Base-by-base conservation (phyloP, 2,797 vertebrate genomes). In the Eupleurogrammus muticus region DNA sequence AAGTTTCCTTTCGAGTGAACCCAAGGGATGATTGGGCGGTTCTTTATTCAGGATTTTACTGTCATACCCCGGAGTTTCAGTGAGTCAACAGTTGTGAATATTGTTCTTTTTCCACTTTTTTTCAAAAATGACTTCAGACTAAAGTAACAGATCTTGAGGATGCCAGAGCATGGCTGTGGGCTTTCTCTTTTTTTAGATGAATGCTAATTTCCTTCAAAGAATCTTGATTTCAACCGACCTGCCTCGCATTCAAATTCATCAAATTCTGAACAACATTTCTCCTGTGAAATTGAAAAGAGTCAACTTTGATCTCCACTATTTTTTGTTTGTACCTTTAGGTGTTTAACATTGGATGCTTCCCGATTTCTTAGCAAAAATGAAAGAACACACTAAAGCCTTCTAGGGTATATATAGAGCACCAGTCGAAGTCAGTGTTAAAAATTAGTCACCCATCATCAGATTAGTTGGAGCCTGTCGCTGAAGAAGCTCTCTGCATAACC, bases 401-500 rank as follows among this genome's bases (percentile, higher is more conserved):
- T 38, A 5, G 36, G 13, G 11, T 38, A 38, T 13, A 38, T 38
- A 38, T n/a, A 12, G 11, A 38, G 13, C 11, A 13, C 36, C 36
- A 14, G 4, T n/a, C 40, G 17, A 44, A n/a, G 16, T 44, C 40
- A 17, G 40, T 44, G 16, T 5, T 44, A 17, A n/a, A n/a, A 10
- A 20, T 44, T 46, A 44, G 46, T 24, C 16, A 51, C 14, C 38
- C 16, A n/a, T n/a, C 6, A 24, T 70, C 32, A 65, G 59, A 76
- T 72, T 52, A 64, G 17, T 40, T 32, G 9, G 40, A 19, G 14
- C 59, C 53, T 19, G 50, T 63, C 40, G 63, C 60, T 46, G 63
- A 64, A 51, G 5, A 44, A 70, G 42, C 49, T 71, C 42, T 35
- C 34, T 48, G 42, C 12, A 10, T 11, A 49, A 77, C 44, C 66